Evolutionary conservation across 2,888 invertebrate species (phyloP).

Genomic region (Ethmia dodecea): DNA sequence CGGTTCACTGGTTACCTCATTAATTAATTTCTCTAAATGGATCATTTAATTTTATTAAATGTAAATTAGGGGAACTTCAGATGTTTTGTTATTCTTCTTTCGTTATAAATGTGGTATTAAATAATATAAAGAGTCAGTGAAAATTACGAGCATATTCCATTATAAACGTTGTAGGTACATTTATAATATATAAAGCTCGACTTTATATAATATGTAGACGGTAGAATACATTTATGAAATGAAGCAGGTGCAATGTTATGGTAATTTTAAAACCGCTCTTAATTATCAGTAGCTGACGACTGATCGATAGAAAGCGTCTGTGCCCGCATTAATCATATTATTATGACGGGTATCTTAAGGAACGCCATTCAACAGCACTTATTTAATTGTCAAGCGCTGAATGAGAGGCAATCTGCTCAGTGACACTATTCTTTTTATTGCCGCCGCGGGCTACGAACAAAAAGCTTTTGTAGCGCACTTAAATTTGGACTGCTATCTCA

Average conservation of each 20-base stretch:
- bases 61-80: constrained; percentile 68
- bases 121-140: too few relatives aligned
- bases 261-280: constrained; percentile 51
- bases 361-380: constrained; percentile 64
- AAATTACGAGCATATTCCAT: too few relatives aligned
- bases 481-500: constrained; percentile 63
- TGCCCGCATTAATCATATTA: constrained; percentile 62
- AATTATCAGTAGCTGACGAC: constrained; percentile 71
- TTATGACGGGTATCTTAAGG: constrained; percentile 62
- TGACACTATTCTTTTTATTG: constrained; percentile 73
- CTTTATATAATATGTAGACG: too few relatives aligned
- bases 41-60: constrained; percentile 78
- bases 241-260: constrained; percentile 4
- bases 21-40: constrained; percentile 76
- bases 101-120: too few relatives aligned
- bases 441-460: constrained; percentile 61
- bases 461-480: constrained; percentile 65
- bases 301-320: constrained; percentile 63
- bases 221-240: too few relatives aligned
- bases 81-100: constrained; percentile 39
- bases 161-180: too few relatives aligned
- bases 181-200: too few relatives aligned
- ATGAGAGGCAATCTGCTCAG: constrained; percentile 72
- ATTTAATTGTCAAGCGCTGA: constrained; percentile 74
- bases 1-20: constrained; percentile 70